phyloP scores from a whole-genome alignment of 2,888 invertebrate species.

The Drosophila longiperda region DNA sequence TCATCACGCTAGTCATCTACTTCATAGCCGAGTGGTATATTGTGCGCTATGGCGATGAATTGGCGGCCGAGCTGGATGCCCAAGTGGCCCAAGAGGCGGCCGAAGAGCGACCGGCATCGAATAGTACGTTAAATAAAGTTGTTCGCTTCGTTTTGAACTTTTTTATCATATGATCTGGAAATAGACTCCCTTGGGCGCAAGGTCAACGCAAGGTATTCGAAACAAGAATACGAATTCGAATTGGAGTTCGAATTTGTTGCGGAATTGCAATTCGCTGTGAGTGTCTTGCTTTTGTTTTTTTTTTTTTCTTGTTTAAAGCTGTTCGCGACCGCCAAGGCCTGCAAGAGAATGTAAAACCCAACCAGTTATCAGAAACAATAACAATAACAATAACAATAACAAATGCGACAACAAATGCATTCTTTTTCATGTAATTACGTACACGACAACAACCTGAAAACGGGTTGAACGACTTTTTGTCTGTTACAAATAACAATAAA shows the following conservation, averaged over 20 bases:
- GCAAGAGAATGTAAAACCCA: constrained; percentile 71
- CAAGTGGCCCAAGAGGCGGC: constrained; percentile 48
- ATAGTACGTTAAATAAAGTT: constrained; percentile 69
- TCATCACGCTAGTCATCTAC: constrained; percentile 79
- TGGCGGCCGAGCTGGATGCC: constrained; percentile 70
- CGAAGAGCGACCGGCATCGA: constrained; percentile 53
- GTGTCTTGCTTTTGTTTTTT: constrained; percentile 4
- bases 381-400: constrained; percentile 23
- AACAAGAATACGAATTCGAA: constrained; percentile 10
- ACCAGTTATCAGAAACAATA: constrained; percentile 34
- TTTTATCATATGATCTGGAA: constrained; percentile 53
- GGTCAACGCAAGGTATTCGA: constrained; percentile 22
- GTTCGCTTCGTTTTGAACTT: constrained; percentile 72
- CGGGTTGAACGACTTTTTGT: constrained; percentile 73
- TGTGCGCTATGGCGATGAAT: constrained; percentile 69
- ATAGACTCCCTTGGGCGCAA: constrained; percentile 16
- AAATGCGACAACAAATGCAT: constrained; percentile 43
- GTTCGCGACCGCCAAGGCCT: constrained; percentile 56
- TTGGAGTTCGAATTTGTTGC: constrained; percentile 37
- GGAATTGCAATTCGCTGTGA: constrained; percentile 68
- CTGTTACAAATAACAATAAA: constrained; percentile 25
- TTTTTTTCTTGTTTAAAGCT: constrained; percentile 2
- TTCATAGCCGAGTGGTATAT: constrained; percentile 82
- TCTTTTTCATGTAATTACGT: constrained; percentile 50
- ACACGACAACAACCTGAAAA: constrained; percentile 49